Evolutionary conservation across 2,888 invertebrate species (phyloP), one percentile per base, ranked within the genome.

Genomic region (Tenodera sinensis): DNA sequence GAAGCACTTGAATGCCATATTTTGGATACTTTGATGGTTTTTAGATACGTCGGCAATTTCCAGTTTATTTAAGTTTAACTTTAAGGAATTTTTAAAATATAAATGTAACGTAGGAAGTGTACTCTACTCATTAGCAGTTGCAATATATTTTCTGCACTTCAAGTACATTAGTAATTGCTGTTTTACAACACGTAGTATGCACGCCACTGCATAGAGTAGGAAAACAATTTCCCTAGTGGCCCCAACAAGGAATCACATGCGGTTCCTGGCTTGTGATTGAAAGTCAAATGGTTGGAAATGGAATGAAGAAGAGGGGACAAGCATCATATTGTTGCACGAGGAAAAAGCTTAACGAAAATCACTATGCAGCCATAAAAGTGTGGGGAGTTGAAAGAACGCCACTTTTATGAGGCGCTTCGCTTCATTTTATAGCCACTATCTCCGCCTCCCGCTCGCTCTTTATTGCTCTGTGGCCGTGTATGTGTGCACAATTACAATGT

Each of bases 221-320:
- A 71, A 71, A 71, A 14, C 54, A 71, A 71, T 71, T 71, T 71
- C 54, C 54, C 54, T 20, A 71, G 25, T 20, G 54, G 15, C 54
- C 54, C 54, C 54, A 6, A 71, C 54, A 71, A 71, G 54, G 54
- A 71, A 71, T 71, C 20, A 71, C 54, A 71, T 71, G 54, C 54
- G 20, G 54, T 71, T 71, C 54, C 54, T 71, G 54, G 25, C 85
- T 71, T 84, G 85, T 83, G 83, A 89, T 83, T 89, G 85, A 83
- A 89, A 89, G 89, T 89, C 89, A 89, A 85, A 86, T 84, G 88
- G 47, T 85, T 84, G 54, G 47, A 47, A 85, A 85, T 34, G 71
- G 83, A 30, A 87, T 30, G 82, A 71, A 71, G 27, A 81, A 86
- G 28, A 20, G 54, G 54, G 54, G 54, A 71, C 54, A 71, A 71